These are phyloP conservation scores for Catocala fraxini DNA, from an alignment of 2,888 invertebrate genomes.

Conservation along the genomic window DNA sequence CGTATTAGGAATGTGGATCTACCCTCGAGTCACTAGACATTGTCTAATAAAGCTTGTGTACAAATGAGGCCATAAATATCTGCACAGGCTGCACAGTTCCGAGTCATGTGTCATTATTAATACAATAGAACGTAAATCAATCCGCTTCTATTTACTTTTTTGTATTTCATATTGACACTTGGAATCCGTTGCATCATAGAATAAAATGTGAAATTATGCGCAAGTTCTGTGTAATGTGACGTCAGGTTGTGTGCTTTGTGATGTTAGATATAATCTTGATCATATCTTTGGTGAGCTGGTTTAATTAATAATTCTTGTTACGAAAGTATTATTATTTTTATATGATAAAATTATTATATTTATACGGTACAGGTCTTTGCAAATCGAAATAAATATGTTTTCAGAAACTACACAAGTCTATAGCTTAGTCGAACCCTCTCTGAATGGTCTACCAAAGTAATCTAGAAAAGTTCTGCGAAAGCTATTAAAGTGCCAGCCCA, in stretches of 20 bases:
- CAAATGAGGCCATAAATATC: conserved; percentile 46
- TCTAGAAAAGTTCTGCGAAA: too few relatives aligned
- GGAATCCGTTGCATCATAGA: conserved; percentile 27
- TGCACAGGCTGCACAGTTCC: conserved; percentile 38
- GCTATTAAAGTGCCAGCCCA: too few relatives aligned
- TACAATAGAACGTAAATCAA: conserved; percentile 45
- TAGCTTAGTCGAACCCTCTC: too few relatives aligned
- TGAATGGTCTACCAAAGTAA: too few relatives aligned
- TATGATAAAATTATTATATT: too few relatives aligned
- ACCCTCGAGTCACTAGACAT: conserved; percentile 47
- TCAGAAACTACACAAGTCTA: too few relatives aligned
- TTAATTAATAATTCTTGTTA: too few relatives aligned
- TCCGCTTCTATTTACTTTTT: conserved; percentile 24
- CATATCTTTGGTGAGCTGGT: neutral
- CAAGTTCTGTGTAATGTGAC: conserved; percentile 1
- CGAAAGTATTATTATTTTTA: too few relatives aligned
- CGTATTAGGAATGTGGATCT: conserved; percentile 55
- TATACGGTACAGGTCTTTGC: too few relatives aligned
- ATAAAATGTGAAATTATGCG: conserved; percentile 26
- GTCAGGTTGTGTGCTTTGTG: neutral
- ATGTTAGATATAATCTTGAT: neutral
- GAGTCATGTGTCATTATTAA: conserved; percentile 45
- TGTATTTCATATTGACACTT: conserved; percentile 30
- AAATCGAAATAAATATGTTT: too few relatives aligned
- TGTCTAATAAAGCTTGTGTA: conserved; percentile 53